phyloP scores from a whole-genome alignment of 2,888 invertebrate species.

The Nematopogon swammerdamellus region DNA sequence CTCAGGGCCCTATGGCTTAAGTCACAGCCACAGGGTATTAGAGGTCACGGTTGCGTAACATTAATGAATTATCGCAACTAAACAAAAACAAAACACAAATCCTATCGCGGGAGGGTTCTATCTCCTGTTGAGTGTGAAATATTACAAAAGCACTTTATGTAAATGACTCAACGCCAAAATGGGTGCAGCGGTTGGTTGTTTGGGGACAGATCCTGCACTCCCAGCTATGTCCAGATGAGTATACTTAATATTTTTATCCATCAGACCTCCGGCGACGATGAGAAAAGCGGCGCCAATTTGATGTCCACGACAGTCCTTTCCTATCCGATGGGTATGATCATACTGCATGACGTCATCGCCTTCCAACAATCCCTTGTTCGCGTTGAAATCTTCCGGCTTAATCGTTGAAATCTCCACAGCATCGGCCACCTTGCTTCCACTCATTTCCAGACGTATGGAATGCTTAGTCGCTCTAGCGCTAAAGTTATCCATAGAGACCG shows the following conservation, averaged over 20 bases:
- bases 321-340: constrained; percentile 36
- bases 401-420: constrained; percentile 75
- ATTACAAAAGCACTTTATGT: constrained; percentile 31
- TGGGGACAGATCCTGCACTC: constrained; percentile 64
- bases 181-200: constrained; percentile 68
- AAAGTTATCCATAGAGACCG: constrained; percentile 72
- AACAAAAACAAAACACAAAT: too few species aligned
- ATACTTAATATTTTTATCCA: constrained; percentile 75
- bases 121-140: too few species aligned
- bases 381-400: constrained; percentile 63
- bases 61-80: too few species aligned
- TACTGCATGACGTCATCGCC: constrained; percentile 73
- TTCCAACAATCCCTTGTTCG: constrained; percentile 65
- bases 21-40: too few species aligned
- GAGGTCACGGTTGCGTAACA: too few species aligned
- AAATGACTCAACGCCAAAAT: constrained; percentile 59
- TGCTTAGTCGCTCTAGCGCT: constrained; percentile 60
- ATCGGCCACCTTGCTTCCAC: constrained; percentile 71
- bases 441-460: constrained; percentile 60
- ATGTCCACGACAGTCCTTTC: constrained; percentile 41
- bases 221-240: constrained; percentile 77
- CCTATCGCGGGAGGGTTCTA: too few species aligned
- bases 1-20: too few species aligned
- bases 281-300: constrained; percentile 62
- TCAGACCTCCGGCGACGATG: constrained; percentile 75